Conservation (phyloP, 2,113 vertebrate genomes). For the Pantherophis guttatus region DNA sequence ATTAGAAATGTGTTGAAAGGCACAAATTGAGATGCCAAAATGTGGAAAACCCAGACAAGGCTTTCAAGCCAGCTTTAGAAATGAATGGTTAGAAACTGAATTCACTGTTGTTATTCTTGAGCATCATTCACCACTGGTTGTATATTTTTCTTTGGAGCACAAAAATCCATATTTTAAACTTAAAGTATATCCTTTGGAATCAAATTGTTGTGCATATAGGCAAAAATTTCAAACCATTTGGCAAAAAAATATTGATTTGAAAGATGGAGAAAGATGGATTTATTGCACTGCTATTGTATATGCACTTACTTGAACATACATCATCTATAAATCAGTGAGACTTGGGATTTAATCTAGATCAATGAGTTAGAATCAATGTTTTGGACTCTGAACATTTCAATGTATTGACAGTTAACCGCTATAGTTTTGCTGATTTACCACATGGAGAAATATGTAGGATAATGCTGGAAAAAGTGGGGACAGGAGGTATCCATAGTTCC, state of each 20-base stretch:
- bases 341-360: neutral
- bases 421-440: neutral
- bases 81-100: slow-evolving; percentile 64
- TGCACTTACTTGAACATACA: neutral
- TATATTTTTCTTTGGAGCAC: slow-evolving; percentile 17
- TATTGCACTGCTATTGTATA: slow-evolving; percentile 20
- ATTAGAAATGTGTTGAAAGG: slow-evolving; percentile 64
- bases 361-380: slow-evolving; percentile 1
- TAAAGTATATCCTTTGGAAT: slow-evolving; percentile 27
- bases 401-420: neutral
- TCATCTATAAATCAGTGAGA: neutral
- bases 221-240: slow-evolving; percentile 34
- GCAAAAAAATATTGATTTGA: slow-evolving; percentile 39
- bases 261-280: neutral
- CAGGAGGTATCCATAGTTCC: slow-evolving; percentile 4
- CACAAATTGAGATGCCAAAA: slow-evolving; percentile 53
- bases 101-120: slow-evolving; percentile 70
- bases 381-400: neutral
- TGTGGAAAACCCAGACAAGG: slow-evolving; percentile 85
- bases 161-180: neutral
- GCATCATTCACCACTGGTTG: slow-evolving; percentile 32
- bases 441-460: slow-evolving; percentile 32
- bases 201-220: neutral
- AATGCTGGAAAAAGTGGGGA: neutral
- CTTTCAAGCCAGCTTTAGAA: slow-evolving; percentile 76